Evolutionary conservation across 2,888 invertebrate species (phyloP).

Genomic region (Xestoiulus laeticollis): DNA sequence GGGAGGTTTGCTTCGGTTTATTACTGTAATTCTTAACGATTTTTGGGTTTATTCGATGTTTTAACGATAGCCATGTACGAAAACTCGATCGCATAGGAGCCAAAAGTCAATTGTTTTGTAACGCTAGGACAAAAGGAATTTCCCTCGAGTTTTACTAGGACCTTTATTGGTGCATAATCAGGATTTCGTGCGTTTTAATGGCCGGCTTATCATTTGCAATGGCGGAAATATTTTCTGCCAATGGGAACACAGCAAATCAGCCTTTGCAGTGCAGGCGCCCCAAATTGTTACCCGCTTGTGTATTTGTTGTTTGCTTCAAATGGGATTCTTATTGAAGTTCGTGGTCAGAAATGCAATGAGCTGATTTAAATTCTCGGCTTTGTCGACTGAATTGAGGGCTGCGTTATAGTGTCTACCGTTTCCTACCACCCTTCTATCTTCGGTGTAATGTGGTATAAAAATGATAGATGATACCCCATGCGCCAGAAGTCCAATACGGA

Average conservation of each 20-base stretch:
- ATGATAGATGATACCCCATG: neutral
- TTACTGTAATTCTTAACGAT: conserved; percentile 11
- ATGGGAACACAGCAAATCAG: neutral
- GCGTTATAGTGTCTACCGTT: neutral
- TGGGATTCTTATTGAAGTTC: conserved; percentile 41
- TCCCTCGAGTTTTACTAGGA: conserved; percentile 22
- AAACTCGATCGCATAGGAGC: neutral
- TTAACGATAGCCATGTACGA: neutral
- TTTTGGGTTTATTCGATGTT: neutral
- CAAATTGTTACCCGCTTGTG: neutral
- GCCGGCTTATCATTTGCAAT: neutral
- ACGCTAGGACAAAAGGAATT: neutral
- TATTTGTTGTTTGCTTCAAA: conserved; percentile 13
- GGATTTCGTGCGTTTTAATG: neutral
- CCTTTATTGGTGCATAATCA: conserved; percentile 37
- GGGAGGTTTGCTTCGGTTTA: conserved; percentile 2
- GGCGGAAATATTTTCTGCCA: neutral
- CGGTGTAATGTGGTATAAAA: neutral
- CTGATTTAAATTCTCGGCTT: conserved; percentile 31
- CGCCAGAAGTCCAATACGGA: neutral
- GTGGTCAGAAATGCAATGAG: conserved; percentile 41
- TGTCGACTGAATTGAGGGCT: neutral
- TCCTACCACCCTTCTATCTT: neutral
- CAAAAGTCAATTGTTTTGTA: conserved; percentile 2
- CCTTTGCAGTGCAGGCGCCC: neutral